Base-by-base conservation (phyloP, 2,797 vertebrate genomes). In the Hylomyscus alleni region DNA sequence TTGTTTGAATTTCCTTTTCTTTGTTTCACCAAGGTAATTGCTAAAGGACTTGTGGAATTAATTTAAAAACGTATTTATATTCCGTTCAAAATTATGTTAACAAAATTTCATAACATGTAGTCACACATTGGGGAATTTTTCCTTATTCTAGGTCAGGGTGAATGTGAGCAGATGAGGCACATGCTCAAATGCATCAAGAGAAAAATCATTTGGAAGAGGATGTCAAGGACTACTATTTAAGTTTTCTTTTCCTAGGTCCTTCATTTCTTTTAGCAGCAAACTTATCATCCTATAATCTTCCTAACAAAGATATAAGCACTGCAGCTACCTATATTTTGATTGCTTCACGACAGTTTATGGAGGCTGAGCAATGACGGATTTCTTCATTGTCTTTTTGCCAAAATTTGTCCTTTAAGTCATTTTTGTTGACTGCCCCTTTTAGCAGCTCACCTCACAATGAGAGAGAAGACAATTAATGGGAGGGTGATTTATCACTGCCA, bases 401-500 rank as follows among this genome's bases (percentile, higher is more conserved):
- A 99, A 99, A 99, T 99, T 99, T 99, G 99, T 98, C 98, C 98
- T 99, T 99, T 99, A 99, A 99, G 99, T 99, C 99, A 99, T 99
- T 99, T 99, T 99, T 99, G 98, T 99, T 99, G 99, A 99, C 99
- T 99, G 99, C 99, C 99, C 99, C 99, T 99, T 99, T 99, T 99
- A 99, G 99, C 99, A 99, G 99, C 99, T 99, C 99, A 99, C 99
- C 99, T 99, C 99, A 99, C 99, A 99, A 99, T 99, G 99, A 99
- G 99, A 99, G 99, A 99, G 99, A 99, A 99, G 99, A 99, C 99
- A 99, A 99, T 99, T 99, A 99, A 99, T 99, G 99, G 99, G 99
- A 99, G 99, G 99, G 99, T 99, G 99, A 99, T 99, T 99, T 99
- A 99, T 99, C 99, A 99, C 99, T 99, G 99, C 99, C 99, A 99